Conservation (phyloP, 2,888 invertebrate species). For the Timema podura region DNA sequence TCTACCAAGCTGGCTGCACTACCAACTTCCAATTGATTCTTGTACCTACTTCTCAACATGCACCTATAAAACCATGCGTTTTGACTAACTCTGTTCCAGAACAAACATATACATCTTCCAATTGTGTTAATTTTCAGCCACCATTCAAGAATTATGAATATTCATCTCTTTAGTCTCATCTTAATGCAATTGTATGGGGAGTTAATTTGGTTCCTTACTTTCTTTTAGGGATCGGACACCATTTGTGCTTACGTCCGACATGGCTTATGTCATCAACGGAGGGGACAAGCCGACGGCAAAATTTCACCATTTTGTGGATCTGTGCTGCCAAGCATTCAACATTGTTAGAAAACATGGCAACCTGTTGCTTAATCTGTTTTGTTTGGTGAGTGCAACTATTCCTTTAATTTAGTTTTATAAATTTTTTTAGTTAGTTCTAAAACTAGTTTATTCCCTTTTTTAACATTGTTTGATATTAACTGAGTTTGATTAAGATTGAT, state of each 20-base stretch:
- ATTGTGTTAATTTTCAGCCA: no score
- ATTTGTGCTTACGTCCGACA: slow-evolving; percentile 96
- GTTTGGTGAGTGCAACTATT: slow-evolving; percentile 58
- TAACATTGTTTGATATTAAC: background rate
- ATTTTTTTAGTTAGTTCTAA: background rate
- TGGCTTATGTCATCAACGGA: slow-evolving; percentile 99
- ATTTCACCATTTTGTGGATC: slow-evolving; percentile 97
- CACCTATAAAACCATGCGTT: no score
- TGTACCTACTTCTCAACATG: no score
- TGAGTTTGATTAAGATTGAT: no score
- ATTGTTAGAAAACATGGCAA: slow-evolving; percentile 88
- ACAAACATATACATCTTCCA: no score
- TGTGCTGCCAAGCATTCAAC: slow-evolving; percentile 97
- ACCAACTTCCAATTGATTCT: no score
- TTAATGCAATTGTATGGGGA: no score
- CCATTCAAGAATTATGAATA: no score
- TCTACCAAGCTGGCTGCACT: no score
- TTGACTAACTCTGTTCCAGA: no score
- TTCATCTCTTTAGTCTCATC: no score
- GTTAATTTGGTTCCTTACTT: background rate
- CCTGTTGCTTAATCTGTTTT: slow-evolving; percentile 83
- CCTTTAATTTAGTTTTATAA: no score
- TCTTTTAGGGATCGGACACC: slow-evolving; percentile 85
- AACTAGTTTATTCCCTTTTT: background rate
- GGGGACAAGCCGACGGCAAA: slow-evolving; percentile 88